Evolutionary conservation across 2,113 vertebrate genomes (phyloP).

Genomic region (Trematocara nigrifrons): DNA sequence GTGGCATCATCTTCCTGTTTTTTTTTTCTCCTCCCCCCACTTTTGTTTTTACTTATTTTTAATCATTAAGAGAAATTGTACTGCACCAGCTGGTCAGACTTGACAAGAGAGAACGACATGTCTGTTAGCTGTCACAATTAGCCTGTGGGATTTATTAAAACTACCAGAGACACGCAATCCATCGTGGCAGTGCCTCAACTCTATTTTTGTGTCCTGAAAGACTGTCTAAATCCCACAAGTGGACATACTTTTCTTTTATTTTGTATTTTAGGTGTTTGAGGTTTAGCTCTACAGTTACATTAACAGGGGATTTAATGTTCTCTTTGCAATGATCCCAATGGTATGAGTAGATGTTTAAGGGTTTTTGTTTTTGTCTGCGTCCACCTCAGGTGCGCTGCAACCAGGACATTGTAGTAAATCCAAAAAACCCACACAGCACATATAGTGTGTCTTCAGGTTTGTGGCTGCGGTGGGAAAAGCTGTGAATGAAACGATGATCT

Average conservation of each 20-base stretch:
- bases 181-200: conserved; percentile 20
- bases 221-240: conserved; percentile 2
- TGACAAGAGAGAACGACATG: neutral
- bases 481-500: conserved; percentile 60
- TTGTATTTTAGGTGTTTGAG: neutral
- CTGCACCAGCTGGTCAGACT: conserved; percentile 8
- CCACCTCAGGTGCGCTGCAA: conserved; percentile 25
- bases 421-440: conserved; percentile 4
- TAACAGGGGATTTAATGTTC: neutral
- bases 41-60: conserved; percentile 24
- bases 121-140: neutral
- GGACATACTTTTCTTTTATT: neutral
- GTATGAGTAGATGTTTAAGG: neutral
- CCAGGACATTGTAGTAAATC: conserved; percentile 8
- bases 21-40: neutral
- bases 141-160: conserved; percentile 10
- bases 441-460: neutral
- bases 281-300: neutral
- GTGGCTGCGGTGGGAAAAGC: conserved; percentile 34
- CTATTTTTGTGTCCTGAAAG: neutral
- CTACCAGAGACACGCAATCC: conserved; percentile 1
- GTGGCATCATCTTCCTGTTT: neutral
- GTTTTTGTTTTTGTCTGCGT: neutral
- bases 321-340: neutral
- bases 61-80: conserved; percentile 10